Evolutionary conservation across 2,797 vertebrate genomes (phyloP).

Genomic region (Serranus cabrilla): DNA sequence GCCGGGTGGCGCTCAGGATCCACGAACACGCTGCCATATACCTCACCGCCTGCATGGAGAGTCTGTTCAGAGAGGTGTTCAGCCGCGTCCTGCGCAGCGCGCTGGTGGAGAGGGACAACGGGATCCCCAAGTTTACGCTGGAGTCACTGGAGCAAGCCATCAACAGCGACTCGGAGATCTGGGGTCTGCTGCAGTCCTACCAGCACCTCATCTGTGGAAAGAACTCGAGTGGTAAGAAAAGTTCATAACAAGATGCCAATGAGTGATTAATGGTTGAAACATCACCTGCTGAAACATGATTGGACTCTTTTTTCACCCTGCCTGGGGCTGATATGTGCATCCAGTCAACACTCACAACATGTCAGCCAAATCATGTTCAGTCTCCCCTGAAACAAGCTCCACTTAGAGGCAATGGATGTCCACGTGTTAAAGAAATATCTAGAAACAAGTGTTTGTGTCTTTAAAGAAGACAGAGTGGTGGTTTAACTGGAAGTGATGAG

Average conservation of each 20-base stretch:
- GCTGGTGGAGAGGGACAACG: conserved; percentile 84
- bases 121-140: conserved; percentile 81
- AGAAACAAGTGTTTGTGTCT: conserved; percentile 33
- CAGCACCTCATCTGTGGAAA: conserved; percentile 90
- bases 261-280: background rate
- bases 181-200: conserved; percentile 88
- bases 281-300: background rate
- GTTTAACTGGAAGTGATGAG: conserved; percentile 7
- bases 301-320: background rate
- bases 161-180: conserved; percentile 87
- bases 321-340: too few species aligned
- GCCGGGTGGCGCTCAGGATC: conserved; percentile 86
- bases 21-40: conserved; percentile 90
- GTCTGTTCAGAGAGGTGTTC: conserved; percentile 85
- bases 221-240: conserved; percentile 86
- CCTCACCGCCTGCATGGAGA: conserved; percentile 88
- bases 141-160: conserved; percentile 87
- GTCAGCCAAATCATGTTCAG: background rate
- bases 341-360: background rate
- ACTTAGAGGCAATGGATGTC: background rate
- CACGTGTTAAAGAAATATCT: conserved; percentile 31
- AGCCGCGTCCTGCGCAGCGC: conserved; percentile 84
- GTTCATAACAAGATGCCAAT: background rate
- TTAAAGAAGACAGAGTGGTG: conserved; percentile 7
- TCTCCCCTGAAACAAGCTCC: background rate